Conservation (phyloP, 2,113 vertebrate species). For the Kryptolebias marmoratus region DNA sequence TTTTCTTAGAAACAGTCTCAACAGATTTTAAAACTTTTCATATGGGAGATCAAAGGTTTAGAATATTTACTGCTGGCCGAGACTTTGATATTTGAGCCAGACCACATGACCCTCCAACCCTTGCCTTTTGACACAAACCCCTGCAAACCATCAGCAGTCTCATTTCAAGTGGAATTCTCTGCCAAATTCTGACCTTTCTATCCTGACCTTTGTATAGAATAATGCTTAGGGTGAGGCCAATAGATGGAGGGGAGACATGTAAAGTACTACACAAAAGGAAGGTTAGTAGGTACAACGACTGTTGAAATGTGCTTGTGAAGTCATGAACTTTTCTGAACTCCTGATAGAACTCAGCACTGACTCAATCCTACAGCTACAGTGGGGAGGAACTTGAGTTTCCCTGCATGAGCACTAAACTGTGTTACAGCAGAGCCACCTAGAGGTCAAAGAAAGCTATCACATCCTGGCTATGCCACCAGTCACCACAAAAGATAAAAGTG, state of each 20-base stretch:
- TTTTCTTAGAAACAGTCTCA: neutral
- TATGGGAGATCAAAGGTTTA: no score
- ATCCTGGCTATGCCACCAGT: constrained; percentile 28
- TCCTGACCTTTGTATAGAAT: neutral
- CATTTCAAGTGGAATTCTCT: neutral
- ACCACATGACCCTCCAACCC: constrained; percentile 43
- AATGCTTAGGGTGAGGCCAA: constrained; percentile 40
- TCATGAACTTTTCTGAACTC: constrained; percentile 19
- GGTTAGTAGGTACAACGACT: constrained; percentile 38
- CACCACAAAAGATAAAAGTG: constrained; percentile 8
- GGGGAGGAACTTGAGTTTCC: constrained; percentile 1
- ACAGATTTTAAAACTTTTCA: no score
- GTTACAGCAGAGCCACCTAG: constrained; percentile 62
- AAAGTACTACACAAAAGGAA: constrained; percentile 48
- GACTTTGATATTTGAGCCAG: constrained; percentile 58
- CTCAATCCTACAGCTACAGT: neutral
- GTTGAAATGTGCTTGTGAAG: constrained; percentile 11
- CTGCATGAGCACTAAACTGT: constrained; percentile 28
- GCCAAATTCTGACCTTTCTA: neutral
- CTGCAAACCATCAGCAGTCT: neutral
- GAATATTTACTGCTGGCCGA: constrained; percentile 8
- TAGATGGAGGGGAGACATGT: constrained; percentile 34
- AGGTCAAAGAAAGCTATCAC: constrained; percentile 32
- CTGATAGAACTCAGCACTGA: constrained; percentile 1
- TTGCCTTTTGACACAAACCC: constrained; percentile 41